Evolutionary conservation across 2,888 invertebrate genomes (phyloP).

Genomic region (Caenorhabditis zanzibari): DNA sequence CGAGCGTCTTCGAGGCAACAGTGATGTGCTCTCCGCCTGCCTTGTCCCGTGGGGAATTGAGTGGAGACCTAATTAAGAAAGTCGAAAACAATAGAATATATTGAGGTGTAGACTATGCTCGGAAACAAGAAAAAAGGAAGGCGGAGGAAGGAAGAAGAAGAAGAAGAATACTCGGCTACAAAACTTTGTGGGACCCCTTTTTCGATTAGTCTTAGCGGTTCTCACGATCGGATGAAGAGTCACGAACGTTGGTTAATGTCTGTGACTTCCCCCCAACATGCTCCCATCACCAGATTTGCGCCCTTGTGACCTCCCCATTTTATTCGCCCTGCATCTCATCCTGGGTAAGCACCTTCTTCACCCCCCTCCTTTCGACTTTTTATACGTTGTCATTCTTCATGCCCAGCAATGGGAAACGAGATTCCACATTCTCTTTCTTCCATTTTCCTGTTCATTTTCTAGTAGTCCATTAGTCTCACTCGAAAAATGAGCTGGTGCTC

Average conservation of each 20-base stretch:
- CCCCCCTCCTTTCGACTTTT: conserved; percentile 2
- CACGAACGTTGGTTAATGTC: conserved; percentile 35
- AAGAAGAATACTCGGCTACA: background rate
- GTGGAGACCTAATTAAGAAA: conserved; percentile 66
- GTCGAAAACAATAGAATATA: conserved; percentile 65
- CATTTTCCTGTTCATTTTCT: conserved; percentile 62
- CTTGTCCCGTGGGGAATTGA: conserved; percentile 50
- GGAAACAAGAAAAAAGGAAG: conserved; percentile 14
- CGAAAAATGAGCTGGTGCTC: conserved; percentile 56
- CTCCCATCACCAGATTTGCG: conserved; percentile 36
- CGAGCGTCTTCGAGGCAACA: conserved; percentile 35
- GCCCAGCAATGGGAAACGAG: conserved; percentile 4
- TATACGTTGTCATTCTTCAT: conserved; percentile 10
- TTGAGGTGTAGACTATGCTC: conserved; percentile 54
- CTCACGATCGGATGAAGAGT: conserved; percentile 52
- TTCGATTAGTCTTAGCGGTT: conserved; percentile 43
- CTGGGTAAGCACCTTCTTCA: conserved; percentile 24
- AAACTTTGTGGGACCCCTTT: conserved; percentile 23
- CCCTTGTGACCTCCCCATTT: conserved; percentile 27
- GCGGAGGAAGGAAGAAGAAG: background rate
- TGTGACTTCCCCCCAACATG: conserved; percentile 22
- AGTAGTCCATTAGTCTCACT: conserved; percentile 64
- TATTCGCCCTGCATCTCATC: conserved; percentile 5
- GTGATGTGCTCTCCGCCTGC: conserved; percentile 38
- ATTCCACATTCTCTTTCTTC: conserved; percentile 13